phyloP scores from a whole-genome alignment of 1,140 invertebrate genomes.

The Atta cephalotes region DNA sequence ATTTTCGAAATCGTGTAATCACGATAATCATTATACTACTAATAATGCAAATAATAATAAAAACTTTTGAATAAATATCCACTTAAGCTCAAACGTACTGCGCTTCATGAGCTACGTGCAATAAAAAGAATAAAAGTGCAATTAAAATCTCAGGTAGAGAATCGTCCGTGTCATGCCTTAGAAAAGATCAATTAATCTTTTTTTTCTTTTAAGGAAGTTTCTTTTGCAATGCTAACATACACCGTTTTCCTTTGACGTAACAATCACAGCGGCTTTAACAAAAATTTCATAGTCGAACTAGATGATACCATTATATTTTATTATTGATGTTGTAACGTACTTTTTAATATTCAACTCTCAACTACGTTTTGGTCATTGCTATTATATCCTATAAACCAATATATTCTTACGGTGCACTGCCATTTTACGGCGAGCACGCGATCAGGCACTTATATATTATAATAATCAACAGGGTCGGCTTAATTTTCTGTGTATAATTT shows the following conservation, averaged over 20 bases:
- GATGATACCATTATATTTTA: slow-evolving; percentile 13
- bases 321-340: slow-evolving; percentile 8
- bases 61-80: slow-evolving; percentile 24
- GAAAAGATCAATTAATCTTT: slow-evolving; percentile 30
- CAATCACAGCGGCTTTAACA: not conserved
- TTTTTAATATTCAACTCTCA: slow-evolving; percentile 24
- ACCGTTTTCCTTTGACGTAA: not conserved
- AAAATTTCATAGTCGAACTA: not conserved
- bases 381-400: slow-evolving; percentile 29
- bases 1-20: slow-evolving; percentile 49
- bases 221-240: not conserved
- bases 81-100: slow-evolving; percentile 34
- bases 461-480: slow-evolving; percentile 57
- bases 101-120: slow-evolving; percentile 34
- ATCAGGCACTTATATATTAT: slow-evolving; percentile 57
- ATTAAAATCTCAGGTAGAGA: slow-evolving; percentile 73
- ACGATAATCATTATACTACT: slow-evolving; percentile 41
- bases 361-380: slow-evolving; percentile 70
- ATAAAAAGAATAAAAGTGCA: slow-evolving; percentile 72
- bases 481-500: not conserved
- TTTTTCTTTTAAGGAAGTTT: slow-evolving; percentile 3
- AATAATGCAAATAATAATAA: slow-evolving; percentile 41
- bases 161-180: slow-evolving; percentile 58
- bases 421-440: slow-evolving; percentile 56
- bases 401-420: slow-evolving; percentile 67